These are phyloP conservation scores for Gouania willdenowi DNA, from an alignment of 2,797 vertebrate genomes.

Conservation along the genomic window DNA sequence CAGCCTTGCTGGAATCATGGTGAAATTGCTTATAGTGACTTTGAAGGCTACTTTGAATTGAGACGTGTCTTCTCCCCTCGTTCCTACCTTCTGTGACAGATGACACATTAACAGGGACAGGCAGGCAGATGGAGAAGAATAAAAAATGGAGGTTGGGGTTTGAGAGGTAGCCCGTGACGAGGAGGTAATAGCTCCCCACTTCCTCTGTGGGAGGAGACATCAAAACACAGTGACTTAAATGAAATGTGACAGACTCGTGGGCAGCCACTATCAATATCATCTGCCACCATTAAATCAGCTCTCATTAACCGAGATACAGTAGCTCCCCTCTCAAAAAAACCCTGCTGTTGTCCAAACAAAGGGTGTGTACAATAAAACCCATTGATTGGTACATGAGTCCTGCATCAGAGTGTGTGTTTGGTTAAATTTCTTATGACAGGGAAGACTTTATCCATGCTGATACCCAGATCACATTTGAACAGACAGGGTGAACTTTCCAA, in stretches of 20 bases:
- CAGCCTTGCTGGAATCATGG: slow-evolving; percentile 21
- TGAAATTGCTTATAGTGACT: slow-evolving; percentile 42
- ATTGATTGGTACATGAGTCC: no score
- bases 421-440: slow-evolving; percentile 36
- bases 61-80: slow-evolving; percentile 33
- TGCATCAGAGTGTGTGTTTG: no score
- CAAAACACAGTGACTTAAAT: slow-evolving; percentile 49
- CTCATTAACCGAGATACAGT: slow-evolving; percentile 26
- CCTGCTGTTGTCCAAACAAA: slow-evolving; percentile 28
- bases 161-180: slow-evolving; percentile 10
- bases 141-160: not conserved
- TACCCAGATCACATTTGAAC: no score
- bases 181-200: slow-evolving; percentile 52
- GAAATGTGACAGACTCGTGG: slow-evolving; percentile 49
- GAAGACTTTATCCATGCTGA: no score
- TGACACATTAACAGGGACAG: slow-evolving; percentile 42
- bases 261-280: slow-evolving; percentile 50
- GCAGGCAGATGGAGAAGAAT: slow-evolving; percentile 19
- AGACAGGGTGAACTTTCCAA: no score
- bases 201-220: slow-evolving; percentile 32
- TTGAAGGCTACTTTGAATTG: slow-evolving; percentile 51
- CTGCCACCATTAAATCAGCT: slow-evolving; percentile 45
- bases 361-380: no score
- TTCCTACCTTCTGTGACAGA: slow-evolving; percentile 24
- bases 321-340: slow-evolving; percentile 34